Evolutionary conservation across 2,888 invertebrate species (phyloP), one percentile per base, ranked within the genome.

Genomic region (Omphaloscelis lunosa): DNA sequence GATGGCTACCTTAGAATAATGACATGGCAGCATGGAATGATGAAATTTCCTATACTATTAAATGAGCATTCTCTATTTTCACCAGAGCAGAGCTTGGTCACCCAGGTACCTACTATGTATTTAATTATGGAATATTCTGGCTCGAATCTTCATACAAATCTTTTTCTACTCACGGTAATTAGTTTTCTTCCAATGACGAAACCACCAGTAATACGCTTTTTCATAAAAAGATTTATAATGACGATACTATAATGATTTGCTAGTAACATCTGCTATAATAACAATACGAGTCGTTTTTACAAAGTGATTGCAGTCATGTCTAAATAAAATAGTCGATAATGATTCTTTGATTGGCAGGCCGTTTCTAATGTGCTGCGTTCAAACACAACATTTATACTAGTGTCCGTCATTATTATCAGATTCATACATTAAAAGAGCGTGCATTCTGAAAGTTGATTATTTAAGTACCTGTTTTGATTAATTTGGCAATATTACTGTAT

Each of bases 221-320:
- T 56, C 11, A 72, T 59, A 80, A 58, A 72, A 62, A 70, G 17
- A 79, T 45, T 2, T 27, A 51, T 29, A 56, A 66, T 79, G 61
- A 72, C 27, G 69, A 66, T 27, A 51, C 61, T 51, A 27, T 45
- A 69, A 66, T 39, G 61, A 62, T 58, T 34, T 29, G 29, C 15
- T 11, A 73, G 51, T 15, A 59, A 58, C n/a, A 72, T 66, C 68
- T 65, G 23, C 41, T 15, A 27, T 71, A 62, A 41, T 67, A 27
- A 39, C 69, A 73, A 67, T 29, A 59, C 6, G 34, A 56, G 41
- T 23, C 3, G 70, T 59, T 70, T 70, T 70, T 59, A 58, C 41
- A 79, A 79, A 70, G 75, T 77, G 67, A 82, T 79, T 80, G 69
- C 70, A 39, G 68, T 76, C 70, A 80, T 84, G 56, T 84, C 72